Conservation (phyloP, 2,797 vertebrate genomes). For the Urosaurus nigricauda region DNA sequence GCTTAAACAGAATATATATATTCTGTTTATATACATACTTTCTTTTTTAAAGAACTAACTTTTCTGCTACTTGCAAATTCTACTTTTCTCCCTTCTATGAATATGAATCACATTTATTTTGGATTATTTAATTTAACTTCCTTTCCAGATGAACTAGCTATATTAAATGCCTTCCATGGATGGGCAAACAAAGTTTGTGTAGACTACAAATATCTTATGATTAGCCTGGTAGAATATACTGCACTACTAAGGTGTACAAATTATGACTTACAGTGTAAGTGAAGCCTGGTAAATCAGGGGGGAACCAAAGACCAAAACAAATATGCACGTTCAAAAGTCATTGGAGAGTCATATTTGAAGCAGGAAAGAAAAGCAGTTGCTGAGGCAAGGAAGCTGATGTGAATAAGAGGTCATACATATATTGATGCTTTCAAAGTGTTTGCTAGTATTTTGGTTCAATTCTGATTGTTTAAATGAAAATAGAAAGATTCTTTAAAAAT, state of each 20-base stretch:
- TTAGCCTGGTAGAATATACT: constrained; percentile 72
- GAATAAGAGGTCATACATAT: not conserved
- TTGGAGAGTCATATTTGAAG: constrained; percentile 37
- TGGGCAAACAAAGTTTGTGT: constrained; percentile 79
- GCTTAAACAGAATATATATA: too few species aligned
- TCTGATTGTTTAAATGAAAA: not conserved
- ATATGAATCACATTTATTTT: constrained; percentile 76
- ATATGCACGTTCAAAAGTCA: constrained; percentile 36
- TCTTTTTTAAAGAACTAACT: constrained; percentile 57
- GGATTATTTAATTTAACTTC: constrained; percentile 83
- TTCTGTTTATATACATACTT: not conserved
- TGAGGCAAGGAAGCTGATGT: not conserved
- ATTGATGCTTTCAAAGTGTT: not conserved
- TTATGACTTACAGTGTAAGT: constrained; percentile 68
- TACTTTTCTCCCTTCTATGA: constrained; percentile 69
- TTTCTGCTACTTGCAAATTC: constrained; percentile 67
- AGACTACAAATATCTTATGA: constrained; percentile 79
- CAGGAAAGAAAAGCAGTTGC: not conserved
- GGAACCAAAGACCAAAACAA: not conserved
- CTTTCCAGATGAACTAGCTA: constrained; percentile 82
- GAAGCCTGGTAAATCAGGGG: constrained; percentile 54
- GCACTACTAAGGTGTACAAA: constrained; percentile 74
- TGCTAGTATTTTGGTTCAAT: too few species aligned
- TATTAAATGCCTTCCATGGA: constrained; percentile 82
- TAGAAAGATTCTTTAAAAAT: too few species aligned